Conservation (phyloP, 1,140 invertebrate species). For the Cryptotermes secundus region DNA sequence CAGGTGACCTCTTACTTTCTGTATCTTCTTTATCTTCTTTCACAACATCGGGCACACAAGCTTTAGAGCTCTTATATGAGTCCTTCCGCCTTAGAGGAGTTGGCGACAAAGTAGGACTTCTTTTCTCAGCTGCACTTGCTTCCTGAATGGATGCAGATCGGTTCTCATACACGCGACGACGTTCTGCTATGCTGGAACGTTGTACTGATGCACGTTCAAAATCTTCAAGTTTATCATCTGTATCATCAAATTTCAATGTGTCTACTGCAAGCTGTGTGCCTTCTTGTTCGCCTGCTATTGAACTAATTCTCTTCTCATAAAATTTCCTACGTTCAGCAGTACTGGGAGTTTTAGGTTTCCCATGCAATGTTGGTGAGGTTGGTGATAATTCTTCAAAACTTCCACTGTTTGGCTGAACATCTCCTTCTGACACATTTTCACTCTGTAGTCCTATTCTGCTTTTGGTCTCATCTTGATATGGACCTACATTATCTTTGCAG, state of each 20-base stretch:
- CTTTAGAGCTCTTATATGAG: slow-evolving; percentile 55
- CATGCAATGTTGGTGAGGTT: neutral
- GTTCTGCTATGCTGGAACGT: slow-evolving; percentile 72
- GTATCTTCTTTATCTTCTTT: too few species aligned
- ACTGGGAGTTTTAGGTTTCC: slow-evolving; percentile 65
- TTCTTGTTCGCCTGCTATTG: neutral
- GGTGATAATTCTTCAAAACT: neutral
- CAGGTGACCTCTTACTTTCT: slow-evolving; percentile 45
- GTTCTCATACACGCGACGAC: slow-evolving; percentile 72
- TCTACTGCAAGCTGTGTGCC: neutral
- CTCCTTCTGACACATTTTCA: neutral
- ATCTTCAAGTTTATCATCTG: slow-evolving; percentile 49
- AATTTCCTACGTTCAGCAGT: slow-evolving; percentile 71
- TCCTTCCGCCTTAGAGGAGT: slow-evolving; percentile 64
- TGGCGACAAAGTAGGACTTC: slow-evolving; percentile 57
- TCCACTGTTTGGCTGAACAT: neutral
- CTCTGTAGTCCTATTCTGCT: neutral
- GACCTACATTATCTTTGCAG: neutral
- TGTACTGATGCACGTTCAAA: slow-evolving; percentile 58
- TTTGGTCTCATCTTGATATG: neutral
- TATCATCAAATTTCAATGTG: slow-evolving; percentile 39
- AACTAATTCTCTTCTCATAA: slow-evolving; percentile 52
- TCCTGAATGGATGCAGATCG: slow-evolving; percentile 61
- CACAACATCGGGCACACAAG: neutral
- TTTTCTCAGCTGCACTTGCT: slow-evolving; percentile 52